These are phyloP conservation scores for Acromyrmex charruanus DNA, from an alignment of 1,140 invertebrate genomes.

Conservation along the genomic window DNA sequence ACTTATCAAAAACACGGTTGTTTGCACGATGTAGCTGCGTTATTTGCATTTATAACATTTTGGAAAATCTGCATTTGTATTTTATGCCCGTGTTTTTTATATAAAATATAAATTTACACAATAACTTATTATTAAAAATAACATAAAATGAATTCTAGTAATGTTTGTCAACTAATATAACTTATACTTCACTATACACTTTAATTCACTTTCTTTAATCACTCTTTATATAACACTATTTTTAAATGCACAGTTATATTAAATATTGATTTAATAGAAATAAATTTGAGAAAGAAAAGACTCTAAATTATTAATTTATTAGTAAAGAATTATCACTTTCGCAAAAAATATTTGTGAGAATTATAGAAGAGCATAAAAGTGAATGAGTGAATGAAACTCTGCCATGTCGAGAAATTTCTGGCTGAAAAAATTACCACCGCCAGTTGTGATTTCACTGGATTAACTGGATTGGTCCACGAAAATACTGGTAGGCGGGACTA, in stretches of 20 bases:
- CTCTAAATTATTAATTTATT: not conserved
- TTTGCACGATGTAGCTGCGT: not conserved
- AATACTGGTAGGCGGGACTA: constrained; percentile 77
- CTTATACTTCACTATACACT: not conserved
- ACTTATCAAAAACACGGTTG: not conserved
- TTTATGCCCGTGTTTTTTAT: not conserved
- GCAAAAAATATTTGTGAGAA: not conserved
- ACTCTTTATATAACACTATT: not conserved
- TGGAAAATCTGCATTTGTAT: not conserved
- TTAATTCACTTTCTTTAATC: constrained; percentile 8
- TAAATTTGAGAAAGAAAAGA: not conserved
- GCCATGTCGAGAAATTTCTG: constrained; percentile 71
- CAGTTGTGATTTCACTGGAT: constrained; percentile 68
- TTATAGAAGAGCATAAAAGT: constrained; percentile 58
- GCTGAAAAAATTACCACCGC: constrained; percentile 67
- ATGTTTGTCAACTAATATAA: not conserved
- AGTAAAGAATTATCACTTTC: not conserved
- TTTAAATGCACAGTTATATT: not conserved
- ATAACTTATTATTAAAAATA: constrained; percentile 5
- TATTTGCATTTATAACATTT: not conserved
- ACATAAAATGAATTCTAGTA: not conserved
- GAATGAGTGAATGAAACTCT: constrained; percentile 65
- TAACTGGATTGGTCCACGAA: constrained; percentile 75
- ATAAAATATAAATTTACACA: not conserved
- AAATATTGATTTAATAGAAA: not conserved